These are phyloP conservation scores for Myiozetetes cayanensis DNA, from an alignment of 2,113 vertebrate genomes.

Conservation along the genomic window DNA sequence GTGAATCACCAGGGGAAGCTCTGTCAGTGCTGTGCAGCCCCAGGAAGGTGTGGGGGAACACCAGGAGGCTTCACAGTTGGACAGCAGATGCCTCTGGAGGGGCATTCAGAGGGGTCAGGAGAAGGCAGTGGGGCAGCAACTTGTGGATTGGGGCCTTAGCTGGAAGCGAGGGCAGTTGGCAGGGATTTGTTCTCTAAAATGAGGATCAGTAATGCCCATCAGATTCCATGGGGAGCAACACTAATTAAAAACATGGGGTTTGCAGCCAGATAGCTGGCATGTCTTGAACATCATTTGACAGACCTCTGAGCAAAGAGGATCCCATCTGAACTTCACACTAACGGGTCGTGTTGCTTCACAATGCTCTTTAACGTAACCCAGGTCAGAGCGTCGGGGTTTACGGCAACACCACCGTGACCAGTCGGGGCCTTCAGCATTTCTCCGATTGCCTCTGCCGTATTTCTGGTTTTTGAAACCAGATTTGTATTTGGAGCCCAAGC, in stretches of 20 bases:
- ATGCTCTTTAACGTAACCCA: background rate
- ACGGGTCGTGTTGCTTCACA: background rate
- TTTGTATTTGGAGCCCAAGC: background rate
- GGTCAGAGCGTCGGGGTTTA: background rate
- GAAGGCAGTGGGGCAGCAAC: background rate
- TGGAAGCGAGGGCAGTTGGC: background rate
- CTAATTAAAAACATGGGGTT: background rate
- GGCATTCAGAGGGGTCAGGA: background rate
- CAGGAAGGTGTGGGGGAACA: background rate
- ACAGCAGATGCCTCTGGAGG: background rate
- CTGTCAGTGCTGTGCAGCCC: rapidly evolving
- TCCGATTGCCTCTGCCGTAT: background rate
- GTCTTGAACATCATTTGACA: background rate
- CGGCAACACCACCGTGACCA: background rate
- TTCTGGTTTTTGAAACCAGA: background rate
- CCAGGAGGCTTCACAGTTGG: background rate
- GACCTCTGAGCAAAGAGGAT: background rate
- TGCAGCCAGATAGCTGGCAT: background rate
- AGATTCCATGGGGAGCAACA: background rate
- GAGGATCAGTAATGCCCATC: rapidly evolving
- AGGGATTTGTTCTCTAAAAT: background rate
- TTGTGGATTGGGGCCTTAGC: background rate
- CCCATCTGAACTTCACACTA: background rate
- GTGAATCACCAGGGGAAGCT: background rate
- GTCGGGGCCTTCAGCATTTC: background rate